phyloP scores from a whole-genome alignment of 1,140 invertebrate species.

The Hermetia illucens region DNA sequence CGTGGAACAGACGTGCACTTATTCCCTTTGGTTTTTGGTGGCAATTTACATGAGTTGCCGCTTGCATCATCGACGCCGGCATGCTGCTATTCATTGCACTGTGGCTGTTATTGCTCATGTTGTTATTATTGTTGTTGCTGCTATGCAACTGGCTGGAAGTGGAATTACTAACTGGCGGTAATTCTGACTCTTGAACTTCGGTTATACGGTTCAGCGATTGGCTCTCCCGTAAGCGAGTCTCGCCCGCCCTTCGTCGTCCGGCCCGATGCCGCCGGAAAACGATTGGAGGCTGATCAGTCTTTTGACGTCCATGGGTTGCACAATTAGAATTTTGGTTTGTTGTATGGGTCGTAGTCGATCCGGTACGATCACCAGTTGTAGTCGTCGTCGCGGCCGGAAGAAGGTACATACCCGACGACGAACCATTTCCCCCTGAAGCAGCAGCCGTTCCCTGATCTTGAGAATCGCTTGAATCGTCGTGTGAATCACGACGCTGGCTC shows the following conservation, averaged over 20 bases:
- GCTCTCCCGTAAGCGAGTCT: slow-evolving; percentile 58
- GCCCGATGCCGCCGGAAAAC: slow-evolving; percentile 34
- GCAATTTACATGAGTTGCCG: slow-evolving; percentile 10
- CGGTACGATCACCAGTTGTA: neutral
- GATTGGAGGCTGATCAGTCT: slow-evolving; percentile 8
- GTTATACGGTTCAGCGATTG: slow-evolving; percentile 70
- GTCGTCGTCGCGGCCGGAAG: neutral
- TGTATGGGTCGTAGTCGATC: neutral
- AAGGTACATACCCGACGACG: slow-evolving; percentile 20
- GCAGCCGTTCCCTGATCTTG: slow-evolving; percentile 46
- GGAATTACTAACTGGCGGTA: slow-evolving; percentile 23
- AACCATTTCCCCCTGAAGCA: slow-evolving; percentile 31
- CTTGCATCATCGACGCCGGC: slow-evolving; percentile 14
- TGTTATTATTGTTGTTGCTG: slow-evolving; percentile 1
- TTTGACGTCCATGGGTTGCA: slow-evolving; percentile 5
- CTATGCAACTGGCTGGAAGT: slow-evolving; percentile 9
- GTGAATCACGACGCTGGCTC: slow-evolving; percentile 49
- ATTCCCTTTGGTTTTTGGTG: slow-evolving; percentile 32
- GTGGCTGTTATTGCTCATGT: neutral
- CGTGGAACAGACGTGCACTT: slow-evolving; percentile 32
- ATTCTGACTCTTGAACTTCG: slow-evolving; percentile 55
- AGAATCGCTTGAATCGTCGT: slow-evolving; percentile 63
- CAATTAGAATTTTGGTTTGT: slow-evolving; percentile 1
- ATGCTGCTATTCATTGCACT: neutral
- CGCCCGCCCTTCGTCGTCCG: slow-evolving; percentile 40